Conservation (phyloP, 2,888 invertebrate species). For the Acleris laterana region DNA sequence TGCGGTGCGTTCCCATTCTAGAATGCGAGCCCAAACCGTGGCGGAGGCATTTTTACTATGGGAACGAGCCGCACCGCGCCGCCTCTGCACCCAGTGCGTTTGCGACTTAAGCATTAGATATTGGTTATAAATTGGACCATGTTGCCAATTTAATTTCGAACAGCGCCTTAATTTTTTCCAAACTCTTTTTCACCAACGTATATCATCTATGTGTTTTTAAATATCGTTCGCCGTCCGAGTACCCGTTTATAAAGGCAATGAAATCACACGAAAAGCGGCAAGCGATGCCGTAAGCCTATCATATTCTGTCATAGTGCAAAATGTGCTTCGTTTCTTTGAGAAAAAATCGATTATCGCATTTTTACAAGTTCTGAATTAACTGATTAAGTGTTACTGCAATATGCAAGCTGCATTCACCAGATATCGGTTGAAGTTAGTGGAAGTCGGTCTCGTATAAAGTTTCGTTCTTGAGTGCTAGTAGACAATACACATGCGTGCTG, state of each 20-base stretch:
- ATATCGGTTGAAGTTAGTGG: slow-evolving; percentile 73
- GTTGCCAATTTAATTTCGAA: no score
- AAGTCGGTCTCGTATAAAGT: slow-evolving; percentile 41
- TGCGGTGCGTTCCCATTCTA: no score
- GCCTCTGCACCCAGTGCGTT: no score
- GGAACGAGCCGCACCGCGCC: no score
- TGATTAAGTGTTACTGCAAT: slow-evolving; percentile 62
- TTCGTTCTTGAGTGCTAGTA: slow-evolving; percentile 58
- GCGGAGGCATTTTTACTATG: no score
- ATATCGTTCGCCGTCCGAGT: slow-evolving; percentile 64
- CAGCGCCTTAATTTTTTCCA: no score
- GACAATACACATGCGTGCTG: slow-evolving; percentile 80
- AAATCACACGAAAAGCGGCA: slow-evolving; percentile 78
- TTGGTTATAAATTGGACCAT: no score
- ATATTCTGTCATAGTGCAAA: slow-evolving; percentile 70
- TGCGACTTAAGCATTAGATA: no score
- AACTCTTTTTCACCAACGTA: no score
- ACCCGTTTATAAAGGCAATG: slow-evolving; percentile 59
- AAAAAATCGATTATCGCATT: slow-evolving; percentile 43
- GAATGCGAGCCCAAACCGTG: no score
- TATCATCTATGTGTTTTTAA: neutral
- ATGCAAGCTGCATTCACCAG: slow-evolving; percentile 76
- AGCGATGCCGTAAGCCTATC: slow-evolving; percentile 72
- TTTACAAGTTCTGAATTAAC: slow-evolving; percentile 39
- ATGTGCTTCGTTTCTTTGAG: slow-evolving; percentile 60